These are phyloP conservation scores for Sinonovacula constricta DNA, from an alignment of 1,140 invertebrate genomes.

Conservation along the genomic window DNA sequence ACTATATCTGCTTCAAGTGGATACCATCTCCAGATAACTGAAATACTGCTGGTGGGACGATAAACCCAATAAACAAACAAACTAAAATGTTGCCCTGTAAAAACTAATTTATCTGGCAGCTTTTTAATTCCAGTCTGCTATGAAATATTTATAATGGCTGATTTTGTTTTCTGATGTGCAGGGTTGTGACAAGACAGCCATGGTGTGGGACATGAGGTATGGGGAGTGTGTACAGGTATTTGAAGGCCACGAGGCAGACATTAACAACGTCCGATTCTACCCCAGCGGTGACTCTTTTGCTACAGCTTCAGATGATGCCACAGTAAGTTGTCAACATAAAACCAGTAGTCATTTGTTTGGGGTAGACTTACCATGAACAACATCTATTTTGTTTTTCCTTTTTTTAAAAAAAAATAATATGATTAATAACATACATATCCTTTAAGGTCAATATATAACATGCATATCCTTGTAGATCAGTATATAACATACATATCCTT, in stretches of 20 bases:
- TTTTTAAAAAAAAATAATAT: too few species aligned
- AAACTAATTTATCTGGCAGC: too few species aligned
- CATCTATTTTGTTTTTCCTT: too few species aligned
- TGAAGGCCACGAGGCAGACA: conserved; percentile 98
- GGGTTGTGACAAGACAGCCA: conserved; percentile 97
- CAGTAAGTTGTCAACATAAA: conserved; percentile 85
- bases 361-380: not conserved
- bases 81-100: not conserved
- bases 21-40: not conserved
- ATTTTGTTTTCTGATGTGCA: too few species aligned
- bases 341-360: conserved; percentile 1
- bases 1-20: not conserved
- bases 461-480: too few species aligned
- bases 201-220: conserved; percentile 99
- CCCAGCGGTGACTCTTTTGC: conserved; percentile 99
- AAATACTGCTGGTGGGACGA: not conserved
- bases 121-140: too few species aligned
- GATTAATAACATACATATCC: too few species aligned
- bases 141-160: too few species aligned
- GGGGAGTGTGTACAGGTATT: conserved; percentile 99
- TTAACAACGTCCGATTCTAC: conserved; percentile 99
- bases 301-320: conserved; percentile 98
- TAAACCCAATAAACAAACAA: not conserved
- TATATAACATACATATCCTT: too few species aligned
- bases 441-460: too few species aligned